A percentile compares a stretch with the other conserved stretches of the same genome.
These are phyloP conservation scores for Barypeithes pellucidus DNA, from an alignment of 2,888 invertebrate species.

Conservation along the genomic window DNA sequence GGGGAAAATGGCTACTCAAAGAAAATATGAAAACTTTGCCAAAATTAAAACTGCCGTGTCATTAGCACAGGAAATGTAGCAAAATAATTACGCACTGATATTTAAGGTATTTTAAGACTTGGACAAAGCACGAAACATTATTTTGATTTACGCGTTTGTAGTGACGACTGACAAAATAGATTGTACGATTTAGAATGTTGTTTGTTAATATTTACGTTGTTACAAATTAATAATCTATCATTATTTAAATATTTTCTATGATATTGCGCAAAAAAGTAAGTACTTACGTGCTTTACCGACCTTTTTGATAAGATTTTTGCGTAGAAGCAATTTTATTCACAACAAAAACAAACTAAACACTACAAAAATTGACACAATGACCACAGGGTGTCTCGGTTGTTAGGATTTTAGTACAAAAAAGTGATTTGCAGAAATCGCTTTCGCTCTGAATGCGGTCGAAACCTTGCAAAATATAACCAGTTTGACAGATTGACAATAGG, in stretches of 20 bases:
- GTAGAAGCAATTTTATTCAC: slow-evolving; percentile 8
- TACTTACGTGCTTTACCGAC: slow-evolving; percentile 36
- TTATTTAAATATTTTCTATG: background rate
- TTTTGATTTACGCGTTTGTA: slow-evolving; percentile 29
- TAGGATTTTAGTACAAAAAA: too few species aligned
- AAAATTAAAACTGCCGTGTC: slow-evolving; percentile 32
- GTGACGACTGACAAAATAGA: slow-evolving; percentile 29
- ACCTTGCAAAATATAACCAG: too few species aligned
- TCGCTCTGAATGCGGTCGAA: too few species aligned
- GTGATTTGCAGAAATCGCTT: too few species aligned
- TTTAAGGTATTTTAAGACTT: slow-evolving; percentile 27
- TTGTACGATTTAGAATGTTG: background rate
- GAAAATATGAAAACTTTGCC: slow-evolving; percentile 2
- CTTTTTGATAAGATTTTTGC: slow-evolving; percentile 29
- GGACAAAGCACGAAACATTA: slow-evolving; percentile 12
- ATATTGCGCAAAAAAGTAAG: slow-evolving; percentile 13
- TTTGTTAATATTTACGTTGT: slow-evolving; percentile 4
- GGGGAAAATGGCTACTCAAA: slow-evolving; percentile 12
- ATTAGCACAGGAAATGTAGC: slow-evolving; percentile 9
- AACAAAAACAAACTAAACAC: slow-evolving; percentile 30
- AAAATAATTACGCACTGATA: slow-evolving; percentile 34
- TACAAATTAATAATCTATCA: background rate
- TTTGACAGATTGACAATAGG: too few species aligned
- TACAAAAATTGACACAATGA: slow-evolving; percentile 13
- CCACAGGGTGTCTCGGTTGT: background rate